phyloP scores from a whole-genome alignment of 2,888 invertebrate genomes.

The Melinaea menophilus region DNA sequence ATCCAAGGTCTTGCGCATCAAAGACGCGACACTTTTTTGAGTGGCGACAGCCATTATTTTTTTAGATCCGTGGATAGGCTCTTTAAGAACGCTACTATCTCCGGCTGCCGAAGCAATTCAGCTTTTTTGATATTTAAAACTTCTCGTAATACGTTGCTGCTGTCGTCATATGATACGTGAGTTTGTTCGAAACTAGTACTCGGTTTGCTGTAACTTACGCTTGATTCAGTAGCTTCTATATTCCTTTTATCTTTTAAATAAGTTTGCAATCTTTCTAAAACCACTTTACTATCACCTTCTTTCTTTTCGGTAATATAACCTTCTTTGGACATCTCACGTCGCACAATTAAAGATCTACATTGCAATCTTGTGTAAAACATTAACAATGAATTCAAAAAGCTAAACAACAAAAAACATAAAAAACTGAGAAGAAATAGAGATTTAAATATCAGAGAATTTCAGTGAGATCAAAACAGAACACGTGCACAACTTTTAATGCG shows the following conservation, averaged over 20 bases:
- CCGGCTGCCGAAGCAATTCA: conserved; percentile 67
- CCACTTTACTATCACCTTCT: conserved; percentile 72
- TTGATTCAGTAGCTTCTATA: conserved; percentile 53
- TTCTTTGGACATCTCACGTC: conserved; percentile 71
- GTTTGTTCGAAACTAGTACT: conserved; percentile 61
- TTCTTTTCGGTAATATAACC: conserved; percentile 72
- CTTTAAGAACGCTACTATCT: conserved; percentile 65
- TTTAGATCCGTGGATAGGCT: conserved; percentile 63
- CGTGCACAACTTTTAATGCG: conserved; percentile 43
- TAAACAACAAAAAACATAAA: conserved; percentile 15
- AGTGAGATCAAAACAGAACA: conserved; percentile 34
- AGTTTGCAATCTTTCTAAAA: conserved; percentile 68
- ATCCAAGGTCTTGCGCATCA: conserved; percentile 67
- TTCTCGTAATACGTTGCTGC: conserved; percentile 64
- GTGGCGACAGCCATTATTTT: conserved; percentile 67
- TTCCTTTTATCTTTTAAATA: conserved; percentile 71
- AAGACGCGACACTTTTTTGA: conserved; percentile 61
- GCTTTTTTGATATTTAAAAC: conserved; percentile 71
- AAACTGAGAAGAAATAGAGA: conserved; percentile 5
- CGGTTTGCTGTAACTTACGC: conserved; percentile 55
- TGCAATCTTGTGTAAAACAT: conserved; percentile 16
- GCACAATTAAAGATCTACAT: conserved; percentile 45
- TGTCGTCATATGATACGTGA: conserved; percentile 54
- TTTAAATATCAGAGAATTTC: conserved; percentile 8
- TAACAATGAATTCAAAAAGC: background rate